phyloP scores from a whole-genome alignment of 2,113 vertebrate species.

The Pollachius pollachius region DNA sequence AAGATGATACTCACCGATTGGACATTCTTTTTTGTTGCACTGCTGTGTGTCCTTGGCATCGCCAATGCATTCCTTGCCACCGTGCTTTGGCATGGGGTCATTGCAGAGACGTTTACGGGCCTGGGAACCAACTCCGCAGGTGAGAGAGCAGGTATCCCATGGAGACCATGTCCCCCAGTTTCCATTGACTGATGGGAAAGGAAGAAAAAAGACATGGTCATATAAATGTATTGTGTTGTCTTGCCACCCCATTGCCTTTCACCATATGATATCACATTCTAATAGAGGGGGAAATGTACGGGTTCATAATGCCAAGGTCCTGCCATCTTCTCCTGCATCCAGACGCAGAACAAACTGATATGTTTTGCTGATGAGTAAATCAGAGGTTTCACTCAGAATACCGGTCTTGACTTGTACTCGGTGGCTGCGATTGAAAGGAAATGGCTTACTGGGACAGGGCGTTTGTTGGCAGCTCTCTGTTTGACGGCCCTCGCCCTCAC shows the following conservation, averaged over 20 bases:
- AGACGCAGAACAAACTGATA: not conserved
- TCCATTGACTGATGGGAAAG: constrained; percentile 82
- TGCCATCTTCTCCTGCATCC: no score
- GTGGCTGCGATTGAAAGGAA: not conserved
- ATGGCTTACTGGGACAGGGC: constrained; percentile 88
- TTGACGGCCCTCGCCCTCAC: constrained; percentile 89
- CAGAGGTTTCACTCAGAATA: not conserved
- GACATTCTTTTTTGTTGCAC: constrained; percentile 82
- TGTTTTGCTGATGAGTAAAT: not conserved
- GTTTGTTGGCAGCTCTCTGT: constrained; percentile 87
- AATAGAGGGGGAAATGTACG: no score
- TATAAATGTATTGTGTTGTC: no score
- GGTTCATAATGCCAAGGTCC: no score
- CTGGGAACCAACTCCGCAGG: constrained; percentile 90
- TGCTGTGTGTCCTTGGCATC: constrained; percentile 78
- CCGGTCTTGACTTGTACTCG: no score
- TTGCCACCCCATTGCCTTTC: no score
- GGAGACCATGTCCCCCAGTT: constrained; percentile 97
- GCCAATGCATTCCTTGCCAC: constrained; percentile 90
- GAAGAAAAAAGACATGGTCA: not conserved
- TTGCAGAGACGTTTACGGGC: constrained; percentile 91
- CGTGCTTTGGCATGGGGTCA: constrained; percentile 85
- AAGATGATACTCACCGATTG: constrained; percentile 62
- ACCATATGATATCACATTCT: no score
- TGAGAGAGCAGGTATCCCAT: constrained; percentile 88